Evolutionary conservation across 2,113 vertebrate species (phyloP).

Genomic region (Gambusia affinis): DNA sequence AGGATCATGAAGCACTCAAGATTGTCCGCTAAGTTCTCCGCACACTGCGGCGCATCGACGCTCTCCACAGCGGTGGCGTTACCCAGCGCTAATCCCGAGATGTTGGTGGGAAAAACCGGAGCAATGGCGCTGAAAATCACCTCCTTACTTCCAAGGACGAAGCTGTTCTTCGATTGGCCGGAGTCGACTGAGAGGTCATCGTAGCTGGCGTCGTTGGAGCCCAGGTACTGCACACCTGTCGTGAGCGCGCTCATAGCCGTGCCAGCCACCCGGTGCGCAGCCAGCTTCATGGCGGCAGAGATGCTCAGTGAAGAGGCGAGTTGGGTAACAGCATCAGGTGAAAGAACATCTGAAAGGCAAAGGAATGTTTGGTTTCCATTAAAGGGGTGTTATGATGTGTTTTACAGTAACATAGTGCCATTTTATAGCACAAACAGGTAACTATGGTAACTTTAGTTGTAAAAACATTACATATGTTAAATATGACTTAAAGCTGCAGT

Average conservation of each 20-base stretch:
- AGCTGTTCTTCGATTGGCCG: constrained; percentile 84
- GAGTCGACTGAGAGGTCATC: constrained; percentile 84
- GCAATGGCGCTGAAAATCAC: constrained; percentile 77
- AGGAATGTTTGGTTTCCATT: neutral
- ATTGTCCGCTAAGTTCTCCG: constrained; percentile 93
- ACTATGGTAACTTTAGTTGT: no score
- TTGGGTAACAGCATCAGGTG: constrained; percentile 16
- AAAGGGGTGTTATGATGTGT: no score
- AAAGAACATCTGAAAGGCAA: constrained; percentile 38
- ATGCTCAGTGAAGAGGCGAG: constrained; percentile 66
- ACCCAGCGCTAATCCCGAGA: constrained; percentile 84
- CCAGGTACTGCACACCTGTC: constrained; percentile 89
- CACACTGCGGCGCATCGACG: constrained; percentile 86
- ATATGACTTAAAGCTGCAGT: no score
- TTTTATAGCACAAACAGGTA: no score
- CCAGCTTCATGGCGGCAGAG: constrained; percentile 88
- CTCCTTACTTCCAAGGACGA: constrained; percentile 86
- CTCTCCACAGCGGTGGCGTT: constrained; percentile 84
- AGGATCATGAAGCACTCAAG: constrained; percentile 99
- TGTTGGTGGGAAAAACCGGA: constrained; percentile 86
- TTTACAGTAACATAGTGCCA: no score
- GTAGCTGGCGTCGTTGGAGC: constrained; percentile 92
- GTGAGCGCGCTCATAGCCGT: constrained; percentile 92
- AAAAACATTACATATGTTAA: no score
- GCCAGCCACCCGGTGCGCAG: constrained; percentile 90